Conservation (phyloP, 2,113 vertebrate species). For the Poeciliopsis turrubarensis region DNA sequence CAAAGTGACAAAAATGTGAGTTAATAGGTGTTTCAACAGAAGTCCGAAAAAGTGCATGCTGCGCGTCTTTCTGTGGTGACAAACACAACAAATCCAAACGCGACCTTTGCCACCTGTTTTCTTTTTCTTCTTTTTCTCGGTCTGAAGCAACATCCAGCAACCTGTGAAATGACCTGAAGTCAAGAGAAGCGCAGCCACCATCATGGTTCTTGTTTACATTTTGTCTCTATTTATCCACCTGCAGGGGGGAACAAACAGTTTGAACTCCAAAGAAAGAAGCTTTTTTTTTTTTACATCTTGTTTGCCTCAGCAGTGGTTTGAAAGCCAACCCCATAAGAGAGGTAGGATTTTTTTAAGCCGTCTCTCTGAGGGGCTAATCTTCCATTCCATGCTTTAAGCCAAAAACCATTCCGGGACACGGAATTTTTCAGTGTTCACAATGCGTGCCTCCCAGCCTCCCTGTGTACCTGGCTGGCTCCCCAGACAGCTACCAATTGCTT, state of each 20-base stretch:
- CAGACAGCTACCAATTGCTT: constrained; percentile 56
- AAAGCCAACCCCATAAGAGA: constrained; percentile 35
- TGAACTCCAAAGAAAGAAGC: constrained; percentile 16
- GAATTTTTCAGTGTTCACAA: constrained; percentile 68
- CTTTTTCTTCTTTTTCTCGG: too few species aligned
- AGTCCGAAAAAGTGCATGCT: too few species aligned
- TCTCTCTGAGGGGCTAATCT: constrained; percentile 63
- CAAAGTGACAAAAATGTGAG: too few species aligned
- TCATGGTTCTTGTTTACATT: constrained; percentile 30
- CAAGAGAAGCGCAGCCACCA: constrained; percentile 27
- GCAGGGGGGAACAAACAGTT: background rate
- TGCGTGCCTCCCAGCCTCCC: constrained; percentile 32
- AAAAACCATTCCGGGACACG: constrained; percentile 56
- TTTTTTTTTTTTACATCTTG: constrained; percentile 44
- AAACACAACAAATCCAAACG: too few species aligned
- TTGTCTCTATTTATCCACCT: constrained; percentile 23
- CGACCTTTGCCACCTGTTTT: too few species aligned
- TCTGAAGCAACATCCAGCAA: constrained; percentile 1
- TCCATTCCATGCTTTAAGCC: constrained; percentile 54
- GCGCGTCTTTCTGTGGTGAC: too few species aligned
- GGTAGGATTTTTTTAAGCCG: constrained; percentile 51
- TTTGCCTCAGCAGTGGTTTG: constrained; percentile 32
- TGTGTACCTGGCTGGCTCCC: constrained; percentile 48
- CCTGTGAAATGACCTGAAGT: background rate
- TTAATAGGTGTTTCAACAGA: too few species aligned